Evolutionary conservation across 2,888 invertebrate species (phyloP), one percentile per base, ranked within the genome.

Genomic region (Thymelicus lineola): DNA sequence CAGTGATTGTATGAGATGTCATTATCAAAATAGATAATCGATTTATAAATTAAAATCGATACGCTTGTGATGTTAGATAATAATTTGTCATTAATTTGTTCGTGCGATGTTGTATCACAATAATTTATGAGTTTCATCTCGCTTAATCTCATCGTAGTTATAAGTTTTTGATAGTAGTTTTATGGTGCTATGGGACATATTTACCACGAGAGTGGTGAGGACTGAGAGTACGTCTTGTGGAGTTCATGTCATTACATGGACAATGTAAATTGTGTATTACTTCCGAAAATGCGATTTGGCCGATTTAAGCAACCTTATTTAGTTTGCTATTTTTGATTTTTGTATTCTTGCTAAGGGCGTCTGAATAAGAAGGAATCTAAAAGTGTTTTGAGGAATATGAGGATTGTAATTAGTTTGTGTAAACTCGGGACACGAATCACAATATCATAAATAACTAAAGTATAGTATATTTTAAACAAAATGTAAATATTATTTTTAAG

Each of bases 401-500:
- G 12, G 20, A 20, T 3, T 53, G 17, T 53, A 53, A 42, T 42
- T 42, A 42, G 12, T 53, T 20, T 53, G 17, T 53, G 53, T 53
- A 20, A 53, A 20, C 20, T 53, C 20, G 53, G 72, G 67, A 73
- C 69, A 71, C 72, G 72, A 73, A 77, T 74, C 77, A 77, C 77
- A 77, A 83, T 82, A 84, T 82, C 79, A 80, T 80, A 76, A 71
- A 79, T 74, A 61, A 42, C 38, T 35, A 59, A 38, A 38, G 2
- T 36, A 59, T 50, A 66, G 50, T 77, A 79, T 81, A 80, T 80
- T 68, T 68, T 63, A 72, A 76, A 75, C 80, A 82, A 75, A 74
- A 80, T 91, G 91, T 91, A 91, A 84, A 92, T 92, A 92, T 75
- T 90, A 90, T 83, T 72, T 53, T 71, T n/a, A n/a, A 76, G 75